A percentile compares a stretch with the other conserved stretches of the same genome.
These are phyloP conservation scores for Lepisosteus osseus DNA, from an alignment of 2,113 vertebrate species.

Conservation along the genomic window DNA sequence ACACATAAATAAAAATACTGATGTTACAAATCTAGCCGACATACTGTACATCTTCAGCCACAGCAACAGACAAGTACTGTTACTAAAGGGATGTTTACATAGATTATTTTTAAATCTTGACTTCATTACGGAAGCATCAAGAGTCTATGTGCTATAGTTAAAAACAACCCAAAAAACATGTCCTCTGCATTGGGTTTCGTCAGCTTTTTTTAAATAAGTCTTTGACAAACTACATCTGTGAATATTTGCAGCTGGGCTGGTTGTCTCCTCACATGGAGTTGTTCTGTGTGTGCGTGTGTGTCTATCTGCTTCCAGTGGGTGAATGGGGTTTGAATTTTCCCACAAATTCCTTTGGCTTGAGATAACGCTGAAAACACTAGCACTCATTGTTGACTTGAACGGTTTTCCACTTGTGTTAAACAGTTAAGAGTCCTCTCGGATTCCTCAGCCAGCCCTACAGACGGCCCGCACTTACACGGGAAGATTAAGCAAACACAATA, in stretches of 20 bases:
- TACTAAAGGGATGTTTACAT: background rate
- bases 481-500: too few species aligned
- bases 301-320: slow-evolving; percentile 36
- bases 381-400: slow-evolving; percentile 50
- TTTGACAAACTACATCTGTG: background rate
- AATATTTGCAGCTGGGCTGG: background rate
- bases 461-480: background rate
- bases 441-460: slow-evolving; percentile 50
- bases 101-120: background rate
- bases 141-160: too few species aligned
- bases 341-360: slow-evolving; percentile 64
- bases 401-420: slow-evolving; percentile 43
- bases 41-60: background rate
- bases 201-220: background rate
- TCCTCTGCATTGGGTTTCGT: slow-evolving; percentile 17
- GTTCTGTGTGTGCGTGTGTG: background rate
- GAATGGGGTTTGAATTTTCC: slow-evolving; percentile 36
- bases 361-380: slow-evolving; percentile 54
- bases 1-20: background rate
- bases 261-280: background rate
- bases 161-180: background rate
- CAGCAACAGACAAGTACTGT: background rate
- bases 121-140: background rate
- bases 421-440: slow-evolving; percentile 42
- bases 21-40: background rate